Base-by-base conservation (phyloP, 2,797 vertebrate species). In the Spinus olivaceus region DNA sequence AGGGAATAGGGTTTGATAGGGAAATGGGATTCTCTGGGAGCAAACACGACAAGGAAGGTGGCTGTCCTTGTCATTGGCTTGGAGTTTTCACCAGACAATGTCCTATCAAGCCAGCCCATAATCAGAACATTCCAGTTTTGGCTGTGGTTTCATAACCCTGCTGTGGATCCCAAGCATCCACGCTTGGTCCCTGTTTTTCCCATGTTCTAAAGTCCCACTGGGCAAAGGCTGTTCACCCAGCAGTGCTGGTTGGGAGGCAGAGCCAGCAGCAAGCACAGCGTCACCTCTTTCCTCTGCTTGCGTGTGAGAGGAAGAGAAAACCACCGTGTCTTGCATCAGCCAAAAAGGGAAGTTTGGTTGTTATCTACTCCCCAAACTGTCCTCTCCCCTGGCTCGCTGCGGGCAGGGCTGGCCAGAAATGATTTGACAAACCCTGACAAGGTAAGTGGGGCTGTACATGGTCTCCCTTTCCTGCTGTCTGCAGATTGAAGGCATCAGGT, bases 261-360 rank as follows among this genome's bases (percentile, higher is more conserved):
- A 72, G 79, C 5, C 47, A 59, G 35, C 33, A 30, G 71, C 9
- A 8, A 51, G 22, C 39, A 30, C 37, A 64, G 46, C 32, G 12
- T 10, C 10, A 70, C 37, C 41, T 51, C 79, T 56, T 73, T 28
- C 60, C 46, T 92, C 14, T 51, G 23, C 33, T 32, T 7, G 2
- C 4, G n/a, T 33, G 51, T 19, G 5, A 91, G 74, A 92, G 92
- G 92, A 96, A 93, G 86, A 89, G 84, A 86, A 95, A 95, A 96
- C 94, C 94, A 76, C 94, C 1, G 53, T 1, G 3, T 74, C 44
- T 54, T 78, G 65, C 82, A 57, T 42, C 85, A 89, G 89, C 80
- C 67, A 37, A 39, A 92, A 56, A 76, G 54, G 47, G 88, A 65
- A 81, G 49, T 7, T 33, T 72, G 76, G 44, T 85, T 80, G 57